Evolutionary conservation across 2,888 invertebrate species (phyloP).

Genomic region (Callosobruchus maculatus): DNA sequence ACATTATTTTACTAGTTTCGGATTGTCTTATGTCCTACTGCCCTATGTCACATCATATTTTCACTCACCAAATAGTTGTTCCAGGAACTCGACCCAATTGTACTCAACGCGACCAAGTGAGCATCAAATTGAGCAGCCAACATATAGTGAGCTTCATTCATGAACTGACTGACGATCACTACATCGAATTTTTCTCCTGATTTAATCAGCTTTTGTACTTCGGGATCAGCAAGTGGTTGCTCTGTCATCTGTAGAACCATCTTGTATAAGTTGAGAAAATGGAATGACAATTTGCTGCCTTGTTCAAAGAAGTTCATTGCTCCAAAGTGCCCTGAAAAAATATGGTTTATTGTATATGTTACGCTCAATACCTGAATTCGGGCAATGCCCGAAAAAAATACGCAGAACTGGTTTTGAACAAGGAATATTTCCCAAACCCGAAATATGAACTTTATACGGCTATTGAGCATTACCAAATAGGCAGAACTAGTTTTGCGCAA

Average conservation of each 20-base stretch:
- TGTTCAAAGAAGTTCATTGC: not conserved
- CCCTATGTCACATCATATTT: no score
- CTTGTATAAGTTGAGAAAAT: not conserved
- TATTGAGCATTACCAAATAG: no score
- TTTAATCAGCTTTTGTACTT: conserved; percentile 35
- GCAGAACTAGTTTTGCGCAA: no score
- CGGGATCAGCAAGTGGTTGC: conserved; percentile 37
- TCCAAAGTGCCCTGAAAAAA: not conserved
- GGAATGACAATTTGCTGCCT: not conserved
- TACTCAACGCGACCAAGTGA: conserved; percentile 43
- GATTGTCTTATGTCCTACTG: no score
- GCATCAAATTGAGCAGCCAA: conserved; percentile 39
- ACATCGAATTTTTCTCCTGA: conserved; percentile 43
- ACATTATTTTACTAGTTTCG: no score
- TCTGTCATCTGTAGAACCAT: not conserved
- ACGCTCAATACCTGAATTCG: no score
- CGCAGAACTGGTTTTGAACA: no score
- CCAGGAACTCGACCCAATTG: conserved; percentile 47
- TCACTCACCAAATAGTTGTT: conserved; percentile 22
- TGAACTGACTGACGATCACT: conserved; percentile 47
- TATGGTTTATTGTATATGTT: no score
- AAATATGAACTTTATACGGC: no score
- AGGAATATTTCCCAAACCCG: no score
- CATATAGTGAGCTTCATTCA: conserved; percentile 49
- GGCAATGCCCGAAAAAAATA: no score